Evolutionary conservation across 2,888 invertebrate species (phyloP).

Genomic region (Hedya salicella): DNA sequence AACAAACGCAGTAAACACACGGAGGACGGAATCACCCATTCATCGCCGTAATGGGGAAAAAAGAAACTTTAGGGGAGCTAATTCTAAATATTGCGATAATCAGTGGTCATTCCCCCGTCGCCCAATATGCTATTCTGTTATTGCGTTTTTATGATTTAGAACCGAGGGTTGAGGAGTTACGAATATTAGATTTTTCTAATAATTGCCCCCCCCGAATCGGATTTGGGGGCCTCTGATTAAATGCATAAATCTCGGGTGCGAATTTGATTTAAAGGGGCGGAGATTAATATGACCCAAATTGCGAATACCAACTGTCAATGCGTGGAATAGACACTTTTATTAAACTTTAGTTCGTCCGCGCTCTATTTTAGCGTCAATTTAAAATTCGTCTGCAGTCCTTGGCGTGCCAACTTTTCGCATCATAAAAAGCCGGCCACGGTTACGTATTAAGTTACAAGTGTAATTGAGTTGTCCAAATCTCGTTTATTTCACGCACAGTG

Average conservation of each 20-base stretch:
- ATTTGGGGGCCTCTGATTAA: constrained; percentile 49
- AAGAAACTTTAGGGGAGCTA: constrained; percentile 53
- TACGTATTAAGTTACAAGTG: constrained; percentile 51
- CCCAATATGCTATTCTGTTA: constrained; percentile 46
- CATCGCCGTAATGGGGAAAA: constrained; percentile 35
- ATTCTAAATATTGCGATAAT: constrained; percentile 49
- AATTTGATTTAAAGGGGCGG: constrained; percentile 32
- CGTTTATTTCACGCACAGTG: constrained; percentile 55
- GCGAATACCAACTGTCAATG: constrained; percentile 13
- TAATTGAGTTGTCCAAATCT: constrained; percentile 60
- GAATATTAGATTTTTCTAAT: constrained; percentile 52
- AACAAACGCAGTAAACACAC: constrained; percentile 20
- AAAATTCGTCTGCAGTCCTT: constrained; percentile 4
- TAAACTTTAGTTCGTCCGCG: neutral
- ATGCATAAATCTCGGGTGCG: constrained; percentile 55
- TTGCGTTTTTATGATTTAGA: constrained; percentile 48
- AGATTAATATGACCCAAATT: constrained; percentile 2
- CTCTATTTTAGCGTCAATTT: constrained; percentile 1
- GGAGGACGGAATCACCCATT: constrained; percentile 34
- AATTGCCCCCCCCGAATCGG: constrained; percentile 52
- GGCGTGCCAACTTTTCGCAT: constrained; percentile 7
- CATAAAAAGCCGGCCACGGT: constrained; percentile 22
- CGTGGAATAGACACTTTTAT: neutral
- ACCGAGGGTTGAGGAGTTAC: constrained; percentile 48
- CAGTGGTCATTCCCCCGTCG: constrained; percentile 51